Evolutionary conservation across 2,888 invertebrate species (phyloP).

Genomic region (Dryadula phaetusa): DNA sequence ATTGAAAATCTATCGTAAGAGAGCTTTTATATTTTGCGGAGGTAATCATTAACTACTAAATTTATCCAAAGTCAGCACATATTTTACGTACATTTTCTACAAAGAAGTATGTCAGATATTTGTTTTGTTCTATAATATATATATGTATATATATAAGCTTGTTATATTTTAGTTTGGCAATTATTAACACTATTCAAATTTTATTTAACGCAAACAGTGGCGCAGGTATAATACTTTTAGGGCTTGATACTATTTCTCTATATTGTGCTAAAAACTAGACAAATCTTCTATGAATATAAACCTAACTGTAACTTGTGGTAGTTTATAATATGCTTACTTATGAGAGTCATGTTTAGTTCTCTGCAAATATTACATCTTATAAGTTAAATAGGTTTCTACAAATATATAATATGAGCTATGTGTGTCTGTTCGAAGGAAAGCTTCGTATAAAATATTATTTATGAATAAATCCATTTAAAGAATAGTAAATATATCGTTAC

Average conservation of each 20-base stretch:
- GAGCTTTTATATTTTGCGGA: not conserved
- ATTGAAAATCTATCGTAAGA: not conserved
- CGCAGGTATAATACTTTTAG: not conserved
- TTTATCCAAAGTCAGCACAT: too few relatives aligned
- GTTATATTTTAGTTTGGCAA: too few relatives aligned
- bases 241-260: not conserved
- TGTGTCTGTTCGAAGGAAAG: not conserved
- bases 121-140: too few relatives aligned
- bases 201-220: not conserved
- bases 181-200: not conserved
- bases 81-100: too few relatives aligned
- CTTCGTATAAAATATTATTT: too few relatives aligned
- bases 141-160: too few relatives aligned
- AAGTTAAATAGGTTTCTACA: slow-evolving; percentile 1
- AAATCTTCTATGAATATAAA: not conserved
- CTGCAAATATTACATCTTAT: not conserved
- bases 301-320: not conserved
- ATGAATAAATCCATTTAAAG: too few relatives aligned
- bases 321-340: slow-evolving; percentile 5
- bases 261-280: not conserved
- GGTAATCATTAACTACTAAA: too few relatives aligned
- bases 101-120: too few relatives aligned
- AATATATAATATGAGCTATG: not conserved
- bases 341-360: slow-evolving; percentile 13
- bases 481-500: too few relatives aligned